Percentiles rank a stretch among this genome's conserved stretches.
Evolutionary conservation across 2,113 vertebrate genomes (phyloP).

Genomic region (Bolborhynchus lineola): DNA sequence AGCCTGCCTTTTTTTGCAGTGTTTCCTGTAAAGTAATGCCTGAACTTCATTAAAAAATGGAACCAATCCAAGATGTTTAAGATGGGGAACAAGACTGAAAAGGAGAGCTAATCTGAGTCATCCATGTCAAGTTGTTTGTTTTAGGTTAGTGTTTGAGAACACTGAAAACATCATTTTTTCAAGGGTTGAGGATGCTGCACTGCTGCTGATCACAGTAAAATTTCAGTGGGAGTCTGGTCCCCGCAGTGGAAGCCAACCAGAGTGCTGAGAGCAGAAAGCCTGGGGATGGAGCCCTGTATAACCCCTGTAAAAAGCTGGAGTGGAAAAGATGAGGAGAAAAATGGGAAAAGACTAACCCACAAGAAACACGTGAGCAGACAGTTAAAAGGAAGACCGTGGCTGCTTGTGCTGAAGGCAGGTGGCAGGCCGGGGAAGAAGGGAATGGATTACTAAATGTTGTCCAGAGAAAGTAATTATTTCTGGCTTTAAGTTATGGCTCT

Average conservation of each 20-base stretch:
- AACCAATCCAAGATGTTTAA: not conserved
- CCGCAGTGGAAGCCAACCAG: not conserved
- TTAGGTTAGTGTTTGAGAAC: not conserved
- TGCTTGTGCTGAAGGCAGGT: not conserved
- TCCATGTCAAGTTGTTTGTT: not conserved
- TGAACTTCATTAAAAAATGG: constrained; percentile 20
- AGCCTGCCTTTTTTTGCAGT: not conserved
- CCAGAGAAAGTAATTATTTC: constrained; percentile 30
- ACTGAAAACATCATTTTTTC: not conserved
- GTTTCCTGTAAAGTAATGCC: not conserved
- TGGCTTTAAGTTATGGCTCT: not conserved
- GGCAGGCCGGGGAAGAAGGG: not conserved
- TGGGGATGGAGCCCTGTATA: not conserved
- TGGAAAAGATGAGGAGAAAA: not conserved
- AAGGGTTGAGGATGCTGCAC: not conserved
- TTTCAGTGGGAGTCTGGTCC: not conserved
- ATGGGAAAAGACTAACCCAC: not conserved
- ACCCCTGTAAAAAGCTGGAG: not conserved
- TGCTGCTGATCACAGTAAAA: not conserved
- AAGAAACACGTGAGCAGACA: not conserved
- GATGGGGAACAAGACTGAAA: not conserved
- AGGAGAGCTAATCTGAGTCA: constrained; percentile 21
- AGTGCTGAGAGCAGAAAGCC: not conserved
- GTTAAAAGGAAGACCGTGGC: not conserved
- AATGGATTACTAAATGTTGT: constrained; percentile 5